phyloP scores from a whole-genome alignment of 2,888 invertebrate species.

The Polydesmus complanatus region DNA sequence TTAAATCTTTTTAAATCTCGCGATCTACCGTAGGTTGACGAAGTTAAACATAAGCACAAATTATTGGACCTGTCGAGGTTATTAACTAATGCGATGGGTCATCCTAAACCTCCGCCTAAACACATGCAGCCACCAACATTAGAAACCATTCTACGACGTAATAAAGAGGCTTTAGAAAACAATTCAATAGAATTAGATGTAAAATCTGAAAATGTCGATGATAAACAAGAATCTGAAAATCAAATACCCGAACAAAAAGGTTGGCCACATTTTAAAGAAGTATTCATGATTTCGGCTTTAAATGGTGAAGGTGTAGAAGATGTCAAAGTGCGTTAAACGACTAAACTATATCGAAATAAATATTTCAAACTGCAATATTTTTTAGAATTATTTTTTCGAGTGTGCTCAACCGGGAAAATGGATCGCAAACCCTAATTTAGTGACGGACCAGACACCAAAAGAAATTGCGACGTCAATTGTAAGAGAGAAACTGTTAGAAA shows the following conservation, averaged over 20 bases:
- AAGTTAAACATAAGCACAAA: conserved; percentile 48
- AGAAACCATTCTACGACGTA: neutral
- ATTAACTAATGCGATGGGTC: conserved; percentile 45
- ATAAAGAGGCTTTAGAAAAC: too few relatives aligned
- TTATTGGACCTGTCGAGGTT: conserved; percentile 55
- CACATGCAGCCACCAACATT: neutral
- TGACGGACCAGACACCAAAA: conserved; percentile 60
- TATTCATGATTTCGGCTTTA: conserved; percentile 84
- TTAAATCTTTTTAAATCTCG: neutral
- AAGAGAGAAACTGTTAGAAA: conserved; percentile 67
- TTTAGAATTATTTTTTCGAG: conserved; percentile 51
- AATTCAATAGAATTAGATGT: neutral
- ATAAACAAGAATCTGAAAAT: conserved; percentile 16
- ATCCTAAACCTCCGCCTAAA: conserved; percentile 21
- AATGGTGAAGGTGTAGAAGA: conserved; percentile 58
- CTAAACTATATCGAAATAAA: neutral
- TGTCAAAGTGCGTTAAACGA: conserved; percentile 42
- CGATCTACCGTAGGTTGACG: conserved; percentile 10
- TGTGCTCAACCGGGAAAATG: conserved; percentile 52
- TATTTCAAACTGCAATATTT: conserved; percentile 11
- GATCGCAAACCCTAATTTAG: conserved; percentile 49
- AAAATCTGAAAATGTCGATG: conserved; percentile 6
- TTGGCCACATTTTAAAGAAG: conserved; percentile 67
- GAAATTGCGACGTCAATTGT: conserved; percentile 57
- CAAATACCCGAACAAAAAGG: conserved; percentile 30